A percentile compares a stretch with the other conserved stretches of the same genome.
Conservation (phyloP, 2,888 invertebrate genomes). For the Schizotus pectinicornis region DNA sequence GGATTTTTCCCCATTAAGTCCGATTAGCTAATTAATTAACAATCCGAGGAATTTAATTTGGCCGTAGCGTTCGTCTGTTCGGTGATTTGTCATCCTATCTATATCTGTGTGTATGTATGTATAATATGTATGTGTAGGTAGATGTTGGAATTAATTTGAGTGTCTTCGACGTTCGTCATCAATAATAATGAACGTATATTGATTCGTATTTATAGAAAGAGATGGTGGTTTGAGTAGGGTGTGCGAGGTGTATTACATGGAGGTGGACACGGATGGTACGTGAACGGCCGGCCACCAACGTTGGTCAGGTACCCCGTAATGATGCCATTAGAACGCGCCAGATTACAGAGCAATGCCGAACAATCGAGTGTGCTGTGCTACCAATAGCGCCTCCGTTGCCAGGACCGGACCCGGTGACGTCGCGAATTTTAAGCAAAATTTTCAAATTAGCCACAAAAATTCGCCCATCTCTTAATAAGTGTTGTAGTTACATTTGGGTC, state of each 20-base stretch:
- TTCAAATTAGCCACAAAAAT: too few relatives aligned
- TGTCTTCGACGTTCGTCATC: constrained; percentile 3
- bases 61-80: too few relatives aligned
- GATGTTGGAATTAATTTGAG: constrained; percentile 6
- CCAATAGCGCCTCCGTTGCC: constrained; percentile 39
- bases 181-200: not conserved
- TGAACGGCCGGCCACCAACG: constrained; percentile 39
- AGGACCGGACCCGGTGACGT: constrained; percentile 27
- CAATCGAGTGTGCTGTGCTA: constrained; percentile 42
- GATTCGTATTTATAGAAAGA: constrained; percentile 5
- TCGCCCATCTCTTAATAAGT: too few relatives aligned
- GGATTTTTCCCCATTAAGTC: too few relatives aligned
- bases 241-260: not conserved
- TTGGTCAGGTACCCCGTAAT: constrained; percentile 44
- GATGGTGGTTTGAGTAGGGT: constrained; percentile 11
- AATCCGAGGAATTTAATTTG: too few relatives aligned
- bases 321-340: constrained; percentile 46
- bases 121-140: too few relatives aligned
- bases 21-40: too few relatives aligned
- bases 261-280: too few relatives aligned
- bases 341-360: constrained; percentile 54
- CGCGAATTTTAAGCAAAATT: not conserved
- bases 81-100: too few relatives aligned
- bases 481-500: too few relatives aligned
- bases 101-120: too few relatives aligned